These are phyloP conservation scores for Eudasyphora cyanicolor DNA, from an alignment of 2,888 invertebrate species.

Conservation along the genomic window DNA sequence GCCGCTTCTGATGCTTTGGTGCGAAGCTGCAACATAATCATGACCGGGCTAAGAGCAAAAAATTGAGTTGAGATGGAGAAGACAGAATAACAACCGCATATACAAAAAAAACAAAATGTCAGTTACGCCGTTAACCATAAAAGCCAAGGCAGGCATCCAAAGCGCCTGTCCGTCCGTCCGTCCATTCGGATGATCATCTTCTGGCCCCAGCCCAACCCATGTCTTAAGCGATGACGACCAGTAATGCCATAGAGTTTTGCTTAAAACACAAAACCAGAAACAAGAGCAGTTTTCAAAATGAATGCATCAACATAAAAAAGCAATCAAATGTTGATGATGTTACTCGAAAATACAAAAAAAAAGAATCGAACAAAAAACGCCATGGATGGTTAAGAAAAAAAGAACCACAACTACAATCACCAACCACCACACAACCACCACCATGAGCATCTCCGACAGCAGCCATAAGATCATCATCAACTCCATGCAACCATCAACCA, in stretches of 20 bases:
- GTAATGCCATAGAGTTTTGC: background rate
- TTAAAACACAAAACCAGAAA: slow-evolving; percentile 20
- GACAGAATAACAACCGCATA: slow-evolving; percentile 43
- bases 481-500: slow-evolving; percentile 44
- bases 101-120: slow-evolving; percentile 78
- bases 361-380: background rate
- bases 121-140: slow-evolving; percentile 77
- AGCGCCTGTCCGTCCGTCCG: background rate
- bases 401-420: slow-evolving; percentile 3
- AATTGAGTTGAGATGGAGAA: slow-evolving; percentile 49
- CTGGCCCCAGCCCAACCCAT: background rate
- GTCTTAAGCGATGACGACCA: slow-evolving; percentile 28
- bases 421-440: background rate
- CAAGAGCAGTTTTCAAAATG: slow-evolving; percentile 50
- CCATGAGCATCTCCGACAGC: slow-evolving; percentile 23
- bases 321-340: slow-evolving; percentile 34
- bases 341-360: background rate
- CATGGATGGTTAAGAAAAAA: no score
- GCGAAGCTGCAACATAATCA: slow-evolving; percentile 17
- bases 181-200: no score
- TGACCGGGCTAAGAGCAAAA: slow-evolving; percentile 10
- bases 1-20: no score
- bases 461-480: slow-evolving; percentile 12
- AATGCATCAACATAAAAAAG: slow-evolving; percentile 47
- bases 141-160: slow-evolving; percentile 65